Conservation (phyloP, 2,113 vertebrate genomes). For the Ceuthmochares aereus region DNA sequence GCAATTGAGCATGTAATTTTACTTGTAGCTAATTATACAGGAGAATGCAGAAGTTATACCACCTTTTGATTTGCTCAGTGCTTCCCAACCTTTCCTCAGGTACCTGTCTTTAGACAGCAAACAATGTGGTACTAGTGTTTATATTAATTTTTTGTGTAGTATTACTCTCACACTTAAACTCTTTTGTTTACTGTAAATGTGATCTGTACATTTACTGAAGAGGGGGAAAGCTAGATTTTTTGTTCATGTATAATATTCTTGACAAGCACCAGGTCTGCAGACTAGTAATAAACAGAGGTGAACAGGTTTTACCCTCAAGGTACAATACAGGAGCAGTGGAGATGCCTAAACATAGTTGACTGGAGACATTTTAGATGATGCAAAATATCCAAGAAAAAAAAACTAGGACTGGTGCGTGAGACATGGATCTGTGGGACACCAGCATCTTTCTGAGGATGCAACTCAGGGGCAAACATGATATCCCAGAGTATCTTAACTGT, state of each 20-base stretch:
- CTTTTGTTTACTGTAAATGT: neutral
- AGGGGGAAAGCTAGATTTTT: neutral
- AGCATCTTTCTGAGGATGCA: neutral
- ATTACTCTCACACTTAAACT: neutral
- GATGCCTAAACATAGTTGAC: neutral
- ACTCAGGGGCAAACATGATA: neutral
- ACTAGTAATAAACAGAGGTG: neutral
- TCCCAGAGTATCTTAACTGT: neutral
- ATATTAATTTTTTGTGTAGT: neutral
- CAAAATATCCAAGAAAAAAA: neutral
- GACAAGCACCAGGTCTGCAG: neutral
- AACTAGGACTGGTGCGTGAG: neutral
- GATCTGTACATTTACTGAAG: neutral
- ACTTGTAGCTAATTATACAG: neutral
- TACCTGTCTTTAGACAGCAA: neutral
- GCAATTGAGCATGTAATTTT: neutral
- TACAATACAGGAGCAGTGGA: neutral
- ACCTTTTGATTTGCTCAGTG: neutral
- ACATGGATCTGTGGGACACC: accelerated
- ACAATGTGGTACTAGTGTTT: too few relatives aligned
- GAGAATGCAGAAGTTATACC: neutral
- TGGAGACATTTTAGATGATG: neutral
- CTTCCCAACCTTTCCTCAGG: neutral
- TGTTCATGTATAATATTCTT: neutral
- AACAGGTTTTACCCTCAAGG: neutral